Conservation (phyloP, 2,888 invertebrate species). For the Leptopilina drosophilae region DNA sequence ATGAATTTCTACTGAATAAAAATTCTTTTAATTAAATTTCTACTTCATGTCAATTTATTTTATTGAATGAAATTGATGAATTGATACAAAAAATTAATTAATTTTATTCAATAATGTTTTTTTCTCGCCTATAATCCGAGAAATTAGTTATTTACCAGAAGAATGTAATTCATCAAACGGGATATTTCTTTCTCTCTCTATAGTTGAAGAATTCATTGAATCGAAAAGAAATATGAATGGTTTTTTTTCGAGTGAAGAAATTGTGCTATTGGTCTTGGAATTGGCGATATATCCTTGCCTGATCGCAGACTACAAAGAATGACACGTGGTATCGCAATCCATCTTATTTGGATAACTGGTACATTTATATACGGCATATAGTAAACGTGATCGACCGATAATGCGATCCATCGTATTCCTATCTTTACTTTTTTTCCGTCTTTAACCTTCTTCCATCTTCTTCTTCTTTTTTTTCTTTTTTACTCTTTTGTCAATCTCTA, state of each 20-base stretch:
- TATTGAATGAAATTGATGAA: too few species aligned
- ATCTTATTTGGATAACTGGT: slow-evolving; percentile 58
- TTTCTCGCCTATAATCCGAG: too few species aligned
- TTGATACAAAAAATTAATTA: too few species aligned
- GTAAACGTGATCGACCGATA: slow-evolving; percentile 54
- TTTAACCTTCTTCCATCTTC: slow-evolving; percentile 33
- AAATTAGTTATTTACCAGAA: not conserved
- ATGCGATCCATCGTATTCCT: slow-evolving; percentile 48
- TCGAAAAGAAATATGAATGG: slow-evolving; percentile 34
- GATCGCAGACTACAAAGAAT: slow-evolving; percentile 43
- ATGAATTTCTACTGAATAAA: too few species aligned
- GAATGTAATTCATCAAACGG: not conserved
- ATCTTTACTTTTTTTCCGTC: slow-evolving; percentile 43
- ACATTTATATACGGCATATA: slow-evolving; percentile 48
- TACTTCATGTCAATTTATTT: too few species aligned
- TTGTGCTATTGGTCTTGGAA: slow-evolving; percentile 51
- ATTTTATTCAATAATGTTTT: too few species aligned
- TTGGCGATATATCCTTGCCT: slow-evolving; percentile 47
- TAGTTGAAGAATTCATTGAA: slow-evolving; percentile 42
- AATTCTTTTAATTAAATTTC: too few species aligned
- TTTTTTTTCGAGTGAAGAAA: not conserved
- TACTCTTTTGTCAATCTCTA: slow-evolving; percentile 33
- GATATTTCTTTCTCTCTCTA: not conserved
- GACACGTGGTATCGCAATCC: slow-evolving; percentile 52
- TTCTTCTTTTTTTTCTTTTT: slow-evolving; percentile 18